A percentile compares a stretch with the other conserved stretches of the same genome.
Conservation (phyloP, 2,113 vertebrate genomes). For the Cranoglanis bouderius region DNA sequence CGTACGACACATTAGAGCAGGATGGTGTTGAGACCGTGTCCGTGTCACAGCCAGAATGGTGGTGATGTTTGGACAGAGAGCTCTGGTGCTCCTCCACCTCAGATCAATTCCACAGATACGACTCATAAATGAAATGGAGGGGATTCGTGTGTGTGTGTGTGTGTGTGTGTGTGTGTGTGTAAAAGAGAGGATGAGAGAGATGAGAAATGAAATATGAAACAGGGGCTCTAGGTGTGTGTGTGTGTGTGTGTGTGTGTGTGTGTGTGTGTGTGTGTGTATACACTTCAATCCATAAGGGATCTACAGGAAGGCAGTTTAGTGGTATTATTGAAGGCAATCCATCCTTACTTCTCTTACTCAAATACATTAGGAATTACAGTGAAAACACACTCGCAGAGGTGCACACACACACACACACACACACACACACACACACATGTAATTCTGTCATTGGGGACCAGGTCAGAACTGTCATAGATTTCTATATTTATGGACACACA, state of each 20-base stretch:
- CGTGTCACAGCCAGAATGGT: constrained; percentile 42
- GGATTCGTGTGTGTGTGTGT: constrained; percentile 11
- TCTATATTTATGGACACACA: constrained; percentile 40
- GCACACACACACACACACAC: constrained; percentile 49
- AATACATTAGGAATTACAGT: constrained; percentile 49
- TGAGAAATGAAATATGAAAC: constrained; percentile 46
- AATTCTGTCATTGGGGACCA: not conserved
- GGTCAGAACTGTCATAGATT: not conserved
- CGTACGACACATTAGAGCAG: constrained; percentile 2
- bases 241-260: constrained; percentile 4
- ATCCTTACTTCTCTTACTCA: constrained; percentile 45
- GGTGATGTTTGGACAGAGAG: constrained; percentile 52
- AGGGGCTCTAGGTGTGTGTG: constrained; percentile 6
- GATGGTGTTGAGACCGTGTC: constrained; percentile 12
- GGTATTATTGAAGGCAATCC: constrained; percentile 46
- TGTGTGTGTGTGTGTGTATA: constrained; percentile 23
- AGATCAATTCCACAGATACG: constrained; percentile 52
- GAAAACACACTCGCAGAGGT: constrained; percentile 37
- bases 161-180: constrained; percentile 7
- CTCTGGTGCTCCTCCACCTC: constrained; percentile 29
- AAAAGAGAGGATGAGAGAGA: not conserved
- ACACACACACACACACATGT: not conserved
- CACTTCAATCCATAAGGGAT: constrained; percentile 40
- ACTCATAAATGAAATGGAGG: constrained; percentile 52
- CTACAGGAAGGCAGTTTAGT: constrained; percentile 35